Evolutionary conservation across 2,113 vertebrate species (phyloP), one percentile per base, ranked within the genome.

Genomic region (Archocentrus centrarchus): DNA sequence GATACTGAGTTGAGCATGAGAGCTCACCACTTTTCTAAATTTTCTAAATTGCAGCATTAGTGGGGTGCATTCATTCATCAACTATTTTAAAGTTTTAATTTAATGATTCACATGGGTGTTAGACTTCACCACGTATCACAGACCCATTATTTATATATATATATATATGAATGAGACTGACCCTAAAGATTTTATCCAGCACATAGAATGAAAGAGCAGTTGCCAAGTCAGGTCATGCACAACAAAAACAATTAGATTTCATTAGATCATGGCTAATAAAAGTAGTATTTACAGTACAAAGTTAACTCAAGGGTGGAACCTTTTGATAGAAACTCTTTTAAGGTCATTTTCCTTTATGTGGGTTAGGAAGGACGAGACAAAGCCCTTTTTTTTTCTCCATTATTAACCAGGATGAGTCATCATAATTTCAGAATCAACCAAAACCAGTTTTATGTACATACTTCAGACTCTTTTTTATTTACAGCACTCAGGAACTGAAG

Each of bases 401-500:
- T 94, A 95, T 95, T 90, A 91, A 94, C 91, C 39, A 0, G 63
- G 62, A 86, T 96, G 94, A 96, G 86, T 96, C 94, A 96, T 93
- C 81, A 82, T 91, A 84, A 95, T 95, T 91, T 94, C 88, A 90
- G 90, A 95, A 95, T 96, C 93, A 93, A 94, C 95, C 94, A 96
- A 95, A 96, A 96, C 94, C 95, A 94, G 95, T 96, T 96, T 95
- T 94, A 94, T 95, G 91, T 82, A 89, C 90, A 92, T 92, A 94
- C 93, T 93, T 94, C 93, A 92, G 81, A 93, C 89, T 50, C 13
- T 10, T 47, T 47, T 47, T 15, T 47, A 85, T 89, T 93, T 90
- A 93, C 93, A 91, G 86, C 90, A 90, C 85, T 91, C 94, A 93
- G 95, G 95, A 96, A 95, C 95, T 94, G 90, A 90, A 92, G 90